Evolutionary conservation across 2,113 vertebrate genomes (phyloP).

Genomic region (Paracanthobrama guichenoti): DNA sequence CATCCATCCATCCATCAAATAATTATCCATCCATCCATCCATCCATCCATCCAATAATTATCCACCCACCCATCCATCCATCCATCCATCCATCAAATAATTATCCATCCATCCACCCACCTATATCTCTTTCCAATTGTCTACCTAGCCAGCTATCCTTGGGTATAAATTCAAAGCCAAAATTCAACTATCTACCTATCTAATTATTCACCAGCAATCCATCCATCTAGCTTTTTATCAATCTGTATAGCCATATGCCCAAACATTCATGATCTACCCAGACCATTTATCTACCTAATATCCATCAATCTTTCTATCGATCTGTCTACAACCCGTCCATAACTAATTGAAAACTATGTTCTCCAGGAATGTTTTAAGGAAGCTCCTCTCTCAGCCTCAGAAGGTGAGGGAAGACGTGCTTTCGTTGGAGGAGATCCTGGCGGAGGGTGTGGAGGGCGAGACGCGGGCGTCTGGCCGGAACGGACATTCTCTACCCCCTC

Average conservation of each 20-base stretch:
- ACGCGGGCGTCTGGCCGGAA: constrained; percentile 80
- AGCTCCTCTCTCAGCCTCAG: constrained; percentile 93
- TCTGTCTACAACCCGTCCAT: neutral
- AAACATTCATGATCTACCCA: neutral
- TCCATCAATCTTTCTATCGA: neutral
- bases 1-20: no score
- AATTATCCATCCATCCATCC: no score
- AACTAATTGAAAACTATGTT: constrained; percentile 12
- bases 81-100: no score
- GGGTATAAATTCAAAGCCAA: no score
- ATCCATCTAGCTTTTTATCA: neutral
- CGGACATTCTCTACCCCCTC: constrained; percentile 64
- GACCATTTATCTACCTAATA: neutral
- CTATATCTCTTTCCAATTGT: no score
- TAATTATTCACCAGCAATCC: neutral
- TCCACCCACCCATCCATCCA: no score
- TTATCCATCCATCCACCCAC: no score
- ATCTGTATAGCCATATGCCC: neutral
- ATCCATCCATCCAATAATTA: no score
- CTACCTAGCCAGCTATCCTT: no score
- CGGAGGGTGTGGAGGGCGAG: constrained; percentile 90
- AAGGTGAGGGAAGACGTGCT: constrained; percentile 90
- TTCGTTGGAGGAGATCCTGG: constrained; percentile 95
- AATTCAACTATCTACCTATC: no score
- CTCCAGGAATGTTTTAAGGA: constrained; percentile 91